These are phyloP conservation scores for Macrobrachium rosenbergii DNA, from an alignment of 1,140 invertebrate species.

Conservation along the genomic window DNA sequence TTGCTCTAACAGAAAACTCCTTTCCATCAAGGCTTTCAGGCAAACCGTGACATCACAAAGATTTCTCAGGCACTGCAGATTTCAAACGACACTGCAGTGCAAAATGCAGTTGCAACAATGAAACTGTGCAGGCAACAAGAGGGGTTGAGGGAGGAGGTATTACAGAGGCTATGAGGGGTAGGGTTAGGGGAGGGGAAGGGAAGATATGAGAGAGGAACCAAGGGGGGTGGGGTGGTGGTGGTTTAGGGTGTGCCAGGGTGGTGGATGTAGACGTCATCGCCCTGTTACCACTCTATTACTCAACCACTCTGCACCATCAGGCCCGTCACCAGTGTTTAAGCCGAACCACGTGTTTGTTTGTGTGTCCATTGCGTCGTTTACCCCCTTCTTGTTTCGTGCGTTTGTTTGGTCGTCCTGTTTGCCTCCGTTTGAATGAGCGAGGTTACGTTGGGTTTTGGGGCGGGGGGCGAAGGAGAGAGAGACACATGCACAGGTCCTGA, in stretches of 20 bases:
- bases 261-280: slow-evolving; percentile 16
- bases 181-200: neutral
- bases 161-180: neutral
- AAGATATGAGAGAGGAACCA: too few species aligned
- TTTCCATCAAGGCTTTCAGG: neutral
- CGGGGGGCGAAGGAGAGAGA: too few species aligned
- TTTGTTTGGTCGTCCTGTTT: slow-evolving; percentile 13
- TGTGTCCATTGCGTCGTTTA: neutral
- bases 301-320: slow-evolving; percentile 23
- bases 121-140: neutral
- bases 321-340: slow-evolving; percentile 10
- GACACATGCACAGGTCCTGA: too few species aligned
- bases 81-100: neutral
- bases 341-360: slow-evolving; percentile 4
- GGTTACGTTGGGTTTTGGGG: too few species aligned
- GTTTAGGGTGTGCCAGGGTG: neutral
- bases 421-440: neutral
- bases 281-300: slow-evolving; percentile 33
- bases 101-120: neutral
- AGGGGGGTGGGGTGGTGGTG: neutral
- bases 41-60: neutral
- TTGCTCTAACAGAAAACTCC: too few species aligned
- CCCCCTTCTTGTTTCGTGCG: neutral
- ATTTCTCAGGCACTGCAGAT: neutral
- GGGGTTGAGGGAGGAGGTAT: neutral